A percentile compares a stretch with the other conserved stretches of the same genome.
Evolutionary conservation across 2,888 invertebrate species (phyloP).

Genomic region (Vesta saturnalis): DNA sequence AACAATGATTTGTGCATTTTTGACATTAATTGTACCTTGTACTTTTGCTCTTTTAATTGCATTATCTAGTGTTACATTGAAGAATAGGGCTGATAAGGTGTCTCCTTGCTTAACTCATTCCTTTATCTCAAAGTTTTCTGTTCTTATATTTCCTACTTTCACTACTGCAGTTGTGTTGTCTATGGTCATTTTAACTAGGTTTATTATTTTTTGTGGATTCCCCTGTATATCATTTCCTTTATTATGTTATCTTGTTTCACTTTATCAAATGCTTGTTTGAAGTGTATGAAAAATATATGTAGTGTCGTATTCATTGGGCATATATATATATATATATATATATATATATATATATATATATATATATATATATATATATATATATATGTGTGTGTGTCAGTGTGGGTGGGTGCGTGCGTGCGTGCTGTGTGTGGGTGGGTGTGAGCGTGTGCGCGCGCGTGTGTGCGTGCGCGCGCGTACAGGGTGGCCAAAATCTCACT

Average conservation of each 20-base stretch:
- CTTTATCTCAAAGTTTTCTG: slow-evolving; percentile 8
- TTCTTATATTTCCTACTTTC: slow-evolving; percentile 9
- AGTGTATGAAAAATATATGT: too few species aligned
- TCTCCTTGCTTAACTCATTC: not conserved
- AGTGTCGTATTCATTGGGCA: too few species aligned
- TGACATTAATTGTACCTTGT: slow-evolving; percentile 2
- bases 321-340: too few species aligned
- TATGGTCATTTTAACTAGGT: slow-evolving; percentile 6
- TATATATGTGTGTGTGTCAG: too few species aligned
- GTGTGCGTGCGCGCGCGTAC: too few species aligned
- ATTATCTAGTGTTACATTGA: slow-evolving; percentile 1
- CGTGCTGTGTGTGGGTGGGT: too few species aligned
- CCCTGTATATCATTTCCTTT: not conserved
- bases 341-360: too few species aligned
- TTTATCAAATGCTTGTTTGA: slow-evolving; percentile 20
- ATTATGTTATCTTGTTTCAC: slow-evolving; percentile 10
- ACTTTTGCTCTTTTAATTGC: slow-evolving; percentile 7
- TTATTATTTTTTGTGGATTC: slow-evolving; percentile 14
- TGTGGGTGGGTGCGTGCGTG: too few species aligned
- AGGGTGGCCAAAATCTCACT: too few species aligned
- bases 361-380: too few species aligned
- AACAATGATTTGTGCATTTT: not conserved
- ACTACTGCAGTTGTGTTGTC: slow-evolving; percentile 3
- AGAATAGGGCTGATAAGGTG: slow-evolving; percentile 5
- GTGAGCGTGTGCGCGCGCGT: too few species aligned